A percentile compares a stretch with the other conserved stretches of the same genome.
phyloP scores from a whole-genome alignment of 2,888 invertebrate genomes.

The Smittia sp. region DNA sequence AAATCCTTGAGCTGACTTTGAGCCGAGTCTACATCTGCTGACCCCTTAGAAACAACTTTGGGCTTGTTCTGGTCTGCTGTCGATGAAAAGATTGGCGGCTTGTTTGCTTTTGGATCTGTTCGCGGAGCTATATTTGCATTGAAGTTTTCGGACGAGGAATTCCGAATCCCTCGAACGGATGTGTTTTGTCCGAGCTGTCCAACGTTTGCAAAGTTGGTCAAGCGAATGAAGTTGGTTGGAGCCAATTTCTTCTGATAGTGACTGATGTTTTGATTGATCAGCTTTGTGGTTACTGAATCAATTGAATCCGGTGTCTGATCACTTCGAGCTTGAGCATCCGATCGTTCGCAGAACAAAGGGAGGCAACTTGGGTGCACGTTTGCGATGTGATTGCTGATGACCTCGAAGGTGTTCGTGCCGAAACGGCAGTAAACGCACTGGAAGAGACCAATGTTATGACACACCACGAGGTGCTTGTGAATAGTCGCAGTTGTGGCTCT shows the following conservation, averaged over 20 bases:
- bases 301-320: background rate
- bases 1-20: no score
- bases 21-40: no score
- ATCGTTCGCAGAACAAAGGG: background rate
- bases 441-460: background rate
- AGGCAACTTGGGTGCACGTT: background rate
- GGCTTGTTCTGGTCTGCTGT: no score
- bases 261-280: background rate
- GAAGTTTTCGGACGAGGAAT: background rate
- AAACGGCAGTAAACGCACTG: constrained; percentile 12
- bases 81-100: no score
- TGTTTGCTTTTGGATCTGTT: no score
- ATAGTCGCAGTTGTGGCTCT: background rate
- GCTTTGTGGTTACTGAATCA: background rate
- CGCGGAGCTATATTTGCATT: no score
- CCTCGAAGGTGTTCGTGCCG: background rate
- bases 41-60: no score
- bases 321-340: background rate
- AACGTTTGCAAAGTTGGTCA: background rate
- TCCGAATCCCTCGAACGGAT: background rate
- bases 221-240: no score
- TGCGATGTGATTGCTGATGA: background rate
- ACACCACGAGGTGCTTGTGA: background rate
- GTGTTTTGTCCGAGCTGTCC: background rate
- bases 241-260: no score